These are phyloP conservation scores for Craseonycteris thonglongyai DNA, from an alignment of 2,113 vertebrate species.

Conservation along the genomic window DNA sequence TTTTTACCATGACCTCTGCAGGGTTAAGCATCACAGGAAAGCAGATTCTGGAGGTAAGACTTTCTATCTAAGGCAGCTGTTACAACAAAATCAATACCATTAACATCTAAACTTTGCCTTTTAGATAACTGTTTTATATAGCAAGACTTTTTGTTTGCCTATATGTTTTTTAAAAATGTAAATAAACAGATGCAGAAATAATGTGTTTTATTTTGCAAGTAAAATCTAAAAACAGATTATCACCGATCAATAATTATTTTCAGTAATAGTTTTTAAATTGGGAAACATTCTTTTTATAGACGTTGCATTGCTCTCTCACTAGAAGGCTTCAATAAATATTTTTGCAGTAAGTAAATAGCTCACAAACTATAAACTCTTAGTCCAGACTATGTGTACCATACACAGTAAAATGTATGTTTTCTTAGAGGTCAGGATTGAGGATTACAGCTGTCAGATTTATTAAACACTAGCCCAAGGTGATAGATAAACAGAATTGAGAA, in stretches of 20 bases:
- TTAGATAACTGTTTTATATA: not conserved
- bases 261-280: not conserved
- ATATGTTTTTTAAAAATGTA: not conserved
- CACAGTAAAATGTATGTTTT: not conserved
- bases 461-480: not conserved
- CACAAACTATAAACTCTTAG: not conserved
- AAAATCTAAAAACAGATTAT: slow-evolving; percentile 28
- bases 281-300: not conserved
- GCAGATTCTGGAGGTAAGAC: not conserved
- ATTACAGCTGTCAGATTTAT: not conserved
- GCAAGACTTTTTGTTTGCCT: not conserved
- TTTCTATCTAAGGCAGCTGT: not conserved
- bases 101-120: not conserved
- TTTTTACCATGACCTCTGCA: too few species aligned
- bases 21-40: not conserved
- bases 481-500: not conserved
- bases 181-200: not conserved
- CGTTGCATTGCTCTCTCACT: not conserved
- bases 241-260: not conserved
- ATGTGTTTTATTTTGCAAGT: not conserved
- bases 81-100: not conserved
- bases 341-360: not conserved
- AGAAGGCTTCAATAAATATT: not conserved
- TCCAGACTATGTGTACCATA: not conserved
- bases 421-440: not conserved